Evolutionary conservation across 2,888 invertebrate species (phyloP).

Genomic region (Ochropacha duplaris): DNA sequence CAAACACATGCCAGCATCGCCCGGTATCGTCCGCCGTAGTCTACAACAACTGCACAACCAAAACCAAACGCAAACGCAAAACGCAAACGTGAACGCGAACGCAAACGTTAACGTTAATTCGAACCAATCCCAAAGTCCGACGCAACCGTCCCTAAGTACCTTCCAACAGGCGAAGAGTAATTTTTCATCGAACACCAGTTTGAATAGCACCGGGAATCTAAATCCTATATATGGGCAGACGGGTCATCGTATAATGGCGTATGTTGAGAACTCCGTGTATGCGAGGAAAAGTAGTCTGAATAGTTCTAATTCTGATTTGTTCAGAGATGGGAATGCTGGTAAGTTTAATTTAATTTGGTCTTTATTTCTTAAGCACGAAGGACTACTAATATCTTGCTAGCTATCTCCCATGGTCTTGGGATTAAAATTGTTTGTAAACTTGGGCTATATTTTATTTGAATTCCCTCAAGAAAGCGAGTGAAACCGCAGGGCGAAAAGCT

Average conservation of each 20-base stretch:
- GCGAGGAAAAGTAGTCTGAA: constrained; percentile 74
- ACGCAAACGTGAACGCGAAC: neutral
- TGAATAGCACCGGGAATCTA: constrained; percentile 67
- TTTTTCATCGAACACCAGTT: constrained; percentile 60
- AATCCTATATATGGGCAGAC: constrained; percentile 79
- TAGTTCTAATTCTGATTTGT: constrained; percentile 63
- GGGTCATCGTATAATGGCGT: constrained; percentile 69
- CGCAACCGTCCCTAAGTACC: constrained; percentile 50
- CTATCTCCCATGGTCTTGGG: too few species aligned
- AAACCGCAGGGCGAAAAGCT: too few species aligned
- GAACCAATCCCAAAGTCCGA: constrained; percentile 41
- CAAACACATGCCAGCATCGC: constrained; percentile 94
- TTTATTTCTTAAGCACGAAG: too few species aligned
- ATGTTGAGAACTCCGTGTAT: constrained; percentile 68
- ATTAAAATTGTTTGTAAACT: too few species aligned
- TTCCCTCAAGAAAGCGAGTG: too few species aligned
- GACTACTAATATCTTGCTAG: too few species aligned
- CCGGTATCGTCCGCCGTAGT: constrained; percentile 86
- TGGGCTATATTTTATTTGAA: too few species aligned
- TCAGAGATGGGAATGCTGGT: constrained; percentile 54
- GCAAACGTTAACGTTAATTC: constrained; percentile 20
- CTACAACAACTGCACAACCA: constrained; percentile 59
- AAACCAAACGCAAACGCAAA: constrained; percentile 20
- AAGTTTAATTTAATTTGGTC: constrained; percentile 17
- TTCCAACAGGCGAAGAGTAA: constrained; percentile 74